phyloP scores from a whole-genome alignment of 2,888 invertebrate species.

The Torymus texanus region DNA sequence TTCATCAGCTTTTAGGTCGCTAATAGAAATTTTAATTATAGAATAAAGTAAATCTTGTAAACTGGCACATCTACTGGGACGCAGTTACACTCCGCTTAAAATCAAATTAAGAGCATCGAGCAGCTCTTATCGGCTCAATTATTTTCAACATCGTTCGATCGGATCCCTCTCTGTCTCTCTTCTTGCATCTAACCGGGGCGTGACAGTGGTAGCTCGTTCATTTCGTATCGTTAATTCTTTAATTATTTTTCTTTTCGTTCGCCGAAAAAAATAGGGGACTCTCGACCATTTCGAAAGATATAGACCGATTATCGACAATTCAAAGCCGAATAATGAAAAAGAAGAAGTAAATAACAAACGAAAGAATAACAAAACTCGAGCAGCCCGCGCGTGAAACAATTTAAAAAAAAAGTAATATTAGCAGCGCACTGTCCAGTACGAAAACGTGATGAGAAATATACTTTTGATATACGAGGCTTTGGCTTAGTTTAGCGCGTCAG shows the following conservation, averaged over 20 bases:
- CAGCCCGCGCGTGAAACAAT: conserved; percentile 26
- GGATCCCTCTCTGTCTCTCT: too few species aligned
- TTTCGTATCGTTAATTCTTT: conserved; percentile 10
- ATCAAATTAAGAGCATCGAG: too few species aligned
- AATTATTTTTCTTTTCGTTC: conserved; percentile 23
- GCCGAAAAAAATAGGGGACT: conserved; percentile 36
- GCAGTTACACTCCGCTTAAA: too few species aligned
- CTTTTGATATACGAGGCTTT: conserved; percentile 57
- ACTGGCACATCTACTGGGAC: too few species aligned
- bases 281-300: conserved; percentile 24
- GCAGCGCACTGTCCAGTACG: conserved; percentile 55
- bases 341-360: too few species aligned
- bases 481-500: conserved; percentile 40
- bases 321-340: conserved; percentile 16
- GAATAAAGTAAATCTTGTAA: too few species aligned
- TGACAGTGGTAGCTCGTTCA: not conserved
- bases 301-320: conserved; percentile 31
- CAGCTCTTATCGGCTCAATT: too few species aligned
- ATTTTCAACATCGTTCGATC: too few species aligned
- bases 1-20: too few species aligned
- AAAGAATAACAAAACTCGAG: conserved; percentile 11
- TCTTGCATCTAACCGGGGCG: conserved; percentile 3
- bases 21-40: too few species aligned
- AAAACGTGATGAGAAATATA: conserved; percentile 62
- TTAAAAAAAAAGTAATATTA: not conserved